Evolutionary conservation across 2,113 vertebrate genomes (phyloP).

Genomic region (Otolemur garnettii): DNA sequence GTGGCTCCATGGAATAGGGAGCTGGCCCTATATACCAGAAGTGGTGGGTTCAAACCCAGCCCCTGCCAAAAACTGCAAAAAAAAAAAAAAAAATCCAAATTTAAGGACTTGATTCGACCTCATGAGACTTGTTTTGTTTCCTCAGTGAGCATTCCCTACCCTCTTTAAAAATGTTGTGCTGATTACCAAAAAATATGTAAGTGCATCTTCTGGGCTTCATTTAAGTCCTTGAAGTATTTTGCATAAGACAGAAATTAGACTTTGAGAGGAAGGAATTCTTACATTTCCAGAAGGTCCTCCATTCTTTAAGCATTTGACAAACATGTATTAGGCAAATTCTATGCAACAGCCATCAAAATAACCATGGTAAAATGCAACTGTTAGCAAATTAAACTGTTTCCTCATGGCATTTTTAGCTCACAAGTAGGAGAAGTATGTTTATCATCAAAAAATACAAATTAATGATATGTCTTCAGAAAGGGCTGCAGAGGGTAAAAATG

Average conservation of each 20-base stretch:
- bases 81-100: neutral
- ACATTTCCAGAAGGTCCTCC: neutral
- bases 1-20: too few species aligned
- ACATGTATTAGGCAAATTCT: neutral
- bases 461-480: neutral
- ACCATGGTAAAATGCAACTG: neutral
- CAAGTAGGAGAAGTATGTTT: neutral
- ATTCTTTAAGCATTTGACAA: neutral
- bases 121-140: neutral
- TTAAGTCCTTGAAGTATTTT: conserved; percentile 32
- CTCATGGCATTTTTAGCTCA: neutral
- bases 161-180: neutral
- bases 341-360: neutral
- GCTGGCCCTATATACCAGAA: too few species aligned
- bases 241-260: neutral
- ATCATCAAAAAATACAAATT: neutral
- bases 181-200: neutral
- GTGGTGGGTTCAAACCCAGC: too few species aligned
- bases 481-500: neutral
- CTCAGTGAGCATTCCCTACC: neutral
- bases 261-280: neutral
- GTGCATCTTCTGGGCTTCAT: neutral
- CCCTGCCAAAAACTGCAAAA: too few species aligned
- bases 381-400: neutral
- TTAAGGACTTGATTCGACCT: conserved; percentile 21